Evolutionary conservation across 2,797 vertebrate species (phyloP).

Genomic region (Scarus forsteni): DNA sequence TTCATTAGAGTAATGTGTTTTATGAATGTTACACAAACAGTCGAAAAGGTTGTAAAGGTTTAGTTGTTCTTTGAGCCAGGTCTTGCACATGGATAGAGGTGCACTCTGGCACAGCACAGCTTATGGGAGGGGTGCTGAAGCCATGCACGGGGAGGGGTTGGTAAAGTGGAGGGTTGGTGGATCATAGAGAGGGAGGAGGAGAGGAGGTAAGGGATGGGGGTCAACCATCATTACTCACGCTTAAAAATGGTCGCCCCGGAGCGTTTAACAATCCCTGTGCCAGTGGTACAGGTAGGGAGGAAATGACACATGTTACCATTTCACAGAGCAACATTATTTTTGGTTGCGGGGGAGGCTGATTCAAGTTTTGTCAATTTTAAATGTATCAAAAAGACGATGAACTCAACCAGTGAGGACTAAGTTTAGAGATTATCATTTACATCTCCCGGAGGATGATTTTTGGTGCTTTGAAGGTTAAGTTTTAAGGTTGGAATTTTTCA

Average conservation of each 20-base stretch:
- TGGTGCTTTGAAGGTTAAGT: too few species aligned
- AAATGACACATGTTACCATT: slow-evolving; percentile 74
- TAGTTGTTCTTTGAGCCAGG: slow-evolving; percentile 47
- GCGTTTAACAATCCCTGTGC: slow-evolving; percentile 87
- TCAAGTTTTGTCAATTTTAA: too few species aligned
- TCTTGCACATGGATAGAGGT: slow-evolving; percentile 44
- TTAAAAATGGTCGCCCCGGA: slow-evolving; percentile 82
- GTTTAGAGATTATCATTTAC: neutral
- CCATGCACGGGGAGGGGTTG: slow-evolving; percentile 73
- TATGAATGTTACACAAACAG: neutral
- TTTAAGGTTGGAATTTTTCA: too few species aligned
- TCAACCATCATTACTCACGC: slow-evolving; percentile 85
- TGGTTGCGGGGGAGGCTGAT: neutral
- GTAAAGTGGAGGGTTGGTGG: slow-evolving; percentile 30
- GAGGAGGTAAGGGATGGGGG: slow-evolving; percentile 16
- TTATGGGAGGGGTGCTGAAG: slow-evolving; percentile 66
- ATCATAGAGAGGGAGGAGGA: slow-evolving; percentile 10
- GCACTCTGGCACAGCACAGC: slow-evolving; percentile 66
- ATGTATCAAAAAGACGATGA: too few species aligned
- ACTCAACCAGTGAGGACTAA: too few species aligned
- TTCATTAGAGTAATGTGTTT: neutral
- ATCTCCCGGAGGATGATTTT: neutral
- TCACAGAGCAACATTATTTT: slow-evolving; percentile 8
- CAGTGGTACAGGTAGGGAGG: slow-evolving; percentile 68
- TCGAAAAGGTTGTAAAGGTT: slow-evolving; percentile 3